Percentiles rank a stretch among this genome's conserved stretches.
Evolutionary conservation across 2,888 invertebrate genomes (phyloP).

Genomic region (Macaria notata): DNA sequence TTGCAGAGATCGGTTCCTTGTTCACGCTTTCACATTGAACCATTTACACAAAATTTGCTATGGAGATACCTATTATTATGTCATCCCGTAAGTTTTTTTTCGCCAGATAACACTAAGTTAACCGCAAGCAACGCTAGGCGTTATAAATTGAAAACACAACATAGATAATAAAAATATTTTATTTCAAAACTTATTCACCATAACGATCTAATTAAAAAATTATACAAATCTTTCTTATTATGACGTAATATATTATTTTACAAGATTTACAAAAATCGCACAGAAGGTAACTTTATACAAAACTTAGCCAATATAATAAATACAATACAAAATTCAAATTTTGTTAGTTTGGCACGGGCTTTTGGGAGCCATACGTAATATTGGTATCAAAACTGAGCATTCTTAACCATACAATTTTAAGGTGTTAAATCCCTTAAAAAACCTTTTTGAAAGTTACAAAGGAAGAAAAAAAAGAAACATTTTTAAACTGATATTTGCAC

Average conservation of each 20-base stretch:
- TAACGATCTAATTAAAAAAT: conserved; percentile 57
- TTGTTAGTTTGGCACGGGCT: conserved; percentile 65
- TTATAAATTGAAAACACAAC: conserved; percentile 1
- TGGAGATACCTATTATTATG: too few species aligned
- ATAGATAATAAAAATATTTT: conserved; percentile 63
- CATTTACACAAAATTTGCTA: too few species aligned
- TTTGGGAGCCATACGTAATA: conserved; percentile 45
- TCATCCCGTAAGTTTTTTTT: too few species aligned
- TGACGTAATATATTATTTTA: conserved; percentile 49
- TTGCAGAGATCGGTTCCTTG: too few species aligned
- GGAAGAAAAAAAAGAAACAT: too few species aligned
- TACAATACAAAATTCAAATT: conserved; percentile 37
- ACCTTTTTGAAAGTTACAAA: too few species aligned
- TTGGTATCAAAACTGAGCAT: conserved; percentile 55
- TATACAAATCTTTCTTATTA: conserved; percentile 50
- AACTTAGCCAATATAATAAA: conserved; percentile 56
- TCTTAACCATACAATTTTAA: conserved; percentile 39
- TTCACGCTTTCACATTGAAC: too few species aligned
- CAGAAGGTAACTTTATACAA: conserved; percentile 65
- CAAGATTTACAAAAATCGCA: conserved; percentile 60
- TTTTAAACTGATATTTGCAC: too few species aligned
- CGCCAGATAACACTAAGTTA: too few species aligned
- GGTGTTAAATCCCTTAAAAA: too few species aligned
- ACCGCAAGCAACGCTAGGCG: too few species aligned
- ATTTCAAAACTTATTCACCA: conserved; percentile 65